Percentiles rank a stretch among this genome's conserved stretches.
phyloP scores from a whole-genome alignment of 2,888 invertebrate genomes.

The Watsonalla binaria region DNA sequence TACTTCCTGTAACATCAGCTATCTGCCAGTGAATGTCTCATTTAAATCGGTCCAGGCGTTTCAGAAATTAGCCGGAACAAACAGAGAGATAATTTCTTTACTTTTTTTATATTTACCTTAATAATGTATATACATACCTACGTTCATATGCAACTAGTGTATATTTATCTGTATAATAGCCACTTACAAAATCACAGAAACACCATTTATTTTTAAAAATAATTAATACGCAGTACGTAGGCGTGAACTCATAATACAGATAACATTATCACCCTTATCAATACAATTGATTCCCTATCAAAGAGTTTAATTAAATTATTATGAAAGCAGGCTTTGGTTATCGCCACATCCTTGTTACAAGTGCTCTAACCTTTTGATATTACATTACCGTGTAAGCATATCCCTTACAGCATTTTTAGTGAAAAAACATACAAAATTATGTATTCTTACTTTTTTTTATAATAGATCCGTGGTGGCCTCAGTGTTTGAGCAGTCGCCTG shows the following conservation, averaged over 20 bases:
- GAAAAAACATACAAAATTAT: neutral
- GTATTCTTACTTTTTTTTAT: too few relatives aligned
- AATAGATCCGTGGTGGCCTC: too few relatives aligned
- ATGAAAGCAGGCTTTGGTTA: conserved; percentile 31
- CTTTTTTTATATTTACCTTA: too few relatives aligned
- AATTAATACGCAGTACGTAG: conserved; percentile 11
- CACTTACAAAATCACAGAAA: neutral
- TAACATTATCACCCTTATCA: conserved; percentile 25
- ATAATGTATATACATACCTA: too few relatives aligned
- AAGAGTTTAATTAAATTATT: conserved; percentile 52
- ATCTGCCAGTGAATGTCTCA: too few relatives aligned
- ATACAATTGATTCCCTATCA: conserved; percentile 35
- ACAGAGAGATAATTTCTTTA: too few relatives aligned
- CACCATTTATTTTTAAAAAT: neutral
- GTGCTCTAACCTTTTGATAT: conserved; percentile 19
- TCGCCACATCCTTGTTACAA: conserved; percentile 23
- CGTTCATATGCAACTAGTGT: too few relatives aligned
- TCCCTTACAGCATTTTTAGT: neutral
- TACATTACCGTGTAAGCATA: conserved; percentile 15
- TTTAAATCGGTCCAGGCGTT: too few relatives aligned
- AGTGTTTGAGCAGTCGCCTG: too few relatives aligned
- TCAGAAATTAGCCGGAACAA: too few relatives aligned
- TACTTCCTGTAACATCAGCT: too few relatives aligned
- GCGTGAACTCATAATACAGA: conserved; percentile 20
- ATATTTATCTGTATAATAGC: too few relatives aligned